phyloP scores from a whole-genome alignment of 2,888 invertebrate genomes.

The Pseudoips prasinana region DNA sequence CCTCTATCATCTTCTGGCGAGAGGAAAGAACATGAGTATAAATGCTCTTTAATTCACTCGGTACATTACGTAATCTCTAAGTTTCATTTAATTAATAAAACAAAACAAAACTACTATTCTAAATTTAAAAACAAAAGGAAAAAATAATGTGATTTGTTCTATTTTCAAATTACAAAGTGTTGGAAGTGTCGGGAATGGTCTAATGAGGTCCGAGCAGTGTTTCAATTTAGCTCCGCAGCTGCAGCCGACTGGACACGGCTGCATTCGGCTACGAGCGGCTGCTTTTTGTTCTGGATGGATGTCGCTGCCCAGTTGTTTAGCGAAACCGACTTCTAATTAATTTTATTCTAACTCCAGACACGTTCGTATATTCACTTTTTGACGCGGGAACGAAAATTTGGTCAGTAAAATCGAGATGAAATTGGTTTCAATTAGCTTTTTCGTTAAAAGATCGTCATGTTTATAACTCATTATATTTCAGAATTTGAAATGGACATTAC shows the following conservation, averaged over 20 bases:
- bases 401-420: no score
- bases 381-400: neutral
- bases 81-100: no score
- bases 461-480: no score
- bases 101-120: no score
- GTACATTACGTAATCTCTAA: no score
- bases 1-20: no score
- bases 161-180: constrained; percentile 34
- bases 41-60: no score
- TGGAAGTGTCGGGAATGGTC: constrained; percentile 30
- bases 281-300: constrained; percentile 35
- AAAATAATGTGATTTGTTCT: constrained; percentile 22
- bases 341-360: constrained; percentile 26
- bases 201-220: constrained; percentile 51
- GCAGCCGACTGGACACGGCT: constrained; percentile 14
- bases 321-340: constrained; percentile 27
- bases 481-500: no score
- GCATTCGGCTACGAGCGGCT: constrained; percentile 4
- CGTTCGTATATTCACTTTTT: constrained; percentile 9
- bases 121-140: no score
- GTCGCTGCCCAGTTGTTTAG: constrained; percentile 45
- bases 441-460: no score
- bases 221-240: constrained; percentile 52
- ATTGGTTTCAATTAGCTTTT: no score
- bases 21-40: no score